These are phyloP conservation scores for Corythoichthys haematopterus DNA, from an alignment of 2,113 vertebrate genomes.

Conservation along the genomic window DNA sequence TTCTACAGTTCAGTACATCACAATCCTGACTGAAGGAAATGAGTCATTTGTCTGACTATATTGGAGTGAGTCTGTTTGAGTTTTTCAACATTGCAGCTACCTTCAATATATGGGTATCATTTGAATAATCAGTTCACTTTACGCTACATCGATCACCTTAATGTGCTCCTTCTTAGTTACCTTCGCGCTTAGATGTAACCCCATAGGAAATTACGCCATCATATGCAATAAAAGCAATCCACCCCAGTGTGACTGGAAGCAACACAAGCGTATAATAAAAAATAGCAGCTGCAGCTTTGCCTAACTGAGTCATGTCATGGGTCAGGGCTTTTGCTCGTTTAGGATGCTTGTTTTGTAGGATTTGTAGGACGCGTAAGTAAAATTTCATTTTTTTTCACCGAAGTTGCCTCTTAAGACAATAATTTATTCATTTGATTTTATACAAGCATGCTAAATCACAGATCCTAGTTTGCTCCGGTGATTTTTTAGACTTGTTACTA, in stretches of 20 bases:
- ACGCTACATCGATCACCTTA: conserved; percentile 30
- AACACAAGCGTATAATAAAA: not conserved
- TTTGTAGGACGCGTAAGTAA: not conserved
- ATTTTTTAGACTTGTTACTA: too few species aligned
- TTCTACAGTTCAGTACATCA: not conserved
- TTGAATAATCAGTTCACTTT: conserved; percentile 18
- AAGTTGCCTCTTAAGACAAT: too few species aligned
- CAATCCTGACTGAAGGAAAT: not conserved
- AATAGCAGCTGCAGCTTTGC: conserved; percentile 6
- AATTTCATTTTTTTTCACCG: too few species aligned
- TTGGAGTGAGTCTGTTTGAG: conserved; percentile 9
- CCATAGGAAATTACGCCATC: not conserved
- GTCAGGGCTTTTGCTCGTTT: conserved; percentile 1
- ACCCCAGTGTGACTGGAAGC: not conserved
- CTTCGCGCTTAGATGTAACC: conserved; percentile 4
- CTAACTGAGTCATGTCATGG: conserved; percentile 7
- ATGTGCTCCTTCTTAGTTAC: conserved; percentile 31
- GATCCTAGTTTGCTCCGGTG: too few species aligned
- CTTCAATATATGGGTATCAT: conserved; percentile 6
- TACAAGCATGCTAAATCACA: too few species aligned
- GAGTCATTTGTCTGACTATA: conserved; percentile 8
- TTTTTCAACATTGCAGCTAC: conserved; percentile 8
- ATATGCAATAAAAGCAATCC: not conserved
- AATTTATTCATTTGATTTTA: too few species aligned
- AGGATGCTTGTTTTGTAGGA: not conserved